Evolutionary conservation across 2,888 invertebrate genomes (phyloP), one percentile per base, ranked within the genome.

Genomic region (Crocallis elinguaria): DNA sequence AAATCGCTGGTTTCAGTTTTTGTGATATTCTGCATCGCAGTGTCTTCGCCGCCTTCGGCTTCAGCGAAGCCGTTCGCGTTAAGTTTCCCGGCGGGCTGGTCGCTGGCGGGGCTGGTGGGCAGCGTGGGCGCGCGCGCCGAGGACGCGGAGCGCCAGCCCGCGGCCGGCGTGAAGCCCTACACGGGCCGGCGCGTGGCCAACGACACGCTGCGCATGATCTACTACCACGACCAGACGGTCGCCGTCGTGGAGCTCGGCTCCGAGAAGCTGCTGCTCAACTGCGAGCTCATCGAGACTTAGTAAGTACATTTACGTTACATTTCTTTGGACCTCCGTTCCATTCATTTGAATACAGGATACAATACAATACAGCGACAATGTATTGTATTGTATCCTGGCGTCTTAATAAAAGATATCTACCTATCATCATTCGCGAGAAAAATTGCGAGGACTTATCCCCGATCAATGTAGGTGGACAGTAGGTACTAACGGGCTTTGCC

Each of bases 231-330:
- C 73, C 95, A 95, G 84, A 96, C 97, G 0, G 94, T 97, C 33
- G 97, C 96, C 1, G 94, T 97, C 33, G 95, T 96, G 36, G 96
- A 97, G 79, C 90, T 96, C 52, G 95, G 95, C 3, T 92, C 93
- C 4, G 93, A 93, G 57, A 95, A 95, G 77, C 85, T 95, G 69
- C 88, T 96, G 53, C 92, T 95, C 41, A 94, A 95, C 75, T 97
- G 97, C 79, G 95, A 96, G 80, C 92, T 97, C 69, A 95, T 97
- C 75, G 97, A 97, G 93, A 95, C 96, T 65, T 94, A 95, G 97
- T 97, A 86, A 96, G 97, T 48, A 17, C 8, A 4, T 16, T 14
- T 11, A 21, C 11, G 21, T 13, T 37, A 3, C 5, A 12, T 0
- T 29, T 29, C 27, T 19, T 11, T 27, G 11, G 11, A 12, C 11